Conservation (phyloP, 2,888 invertebrate genomes). For the Zaprionus obscuricornis region DNA sequence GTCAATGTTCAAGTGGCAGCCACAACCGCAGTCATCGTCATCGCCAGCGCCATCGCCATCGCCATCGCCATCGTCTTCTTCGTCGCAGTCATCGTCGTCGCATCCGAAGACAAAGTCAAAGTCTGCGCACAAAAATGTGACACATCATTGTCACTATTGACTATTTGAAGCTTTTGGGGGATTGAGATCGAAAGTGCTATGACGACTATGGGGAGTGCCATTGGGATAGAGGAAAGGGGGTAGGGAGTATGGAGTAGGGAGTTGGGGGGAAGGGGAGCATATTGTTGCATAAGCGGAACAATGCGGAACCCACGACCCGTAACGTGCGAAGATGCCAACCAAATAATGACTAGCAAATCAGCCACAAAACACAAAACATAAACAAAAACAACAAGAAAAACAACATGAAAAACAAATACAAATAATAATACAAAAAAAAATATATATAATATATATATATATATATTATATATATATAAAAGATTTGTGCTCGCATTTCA, state of each 20-base stretch:
- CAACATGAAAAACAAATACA: background rate
- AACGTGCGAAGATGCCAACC: conserved; percentile 27
- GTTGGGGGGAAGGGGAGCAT: too few relatives aligned
- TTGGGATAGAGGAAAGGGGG: conserved; percentile 17
- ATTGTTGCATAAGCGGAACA: conserved; percentile 49
- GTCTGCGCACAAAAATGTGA: conserved; percentile 41
- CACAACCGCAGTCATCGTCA: background rate
- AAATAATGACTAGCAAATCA: conserved; percentile 43
- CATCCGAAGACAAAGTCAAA: conserved; percentile 19
- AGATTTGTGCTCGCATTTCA: conserved; percentile 26
- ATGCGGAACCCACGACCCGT: conserved; percentile 38
- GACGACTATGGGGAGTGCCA: too few relatives aligned
- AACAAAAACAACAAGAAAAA: background rate
- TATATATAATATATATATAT: too few relatives aligned
- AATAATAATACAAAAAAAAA: too few relatives aligned
- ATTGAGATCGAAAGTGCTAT: background rate
- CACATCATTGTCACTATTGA: conserved; percentile 54
- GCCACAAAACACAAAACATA: conserved; percentile 36
- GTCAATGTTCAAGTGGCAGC: conserved; percentile 26
- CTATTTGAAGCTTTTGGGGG: background rate
- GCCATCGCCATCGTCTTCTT: background rate
- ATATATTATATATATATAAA: too few relatives aligned
- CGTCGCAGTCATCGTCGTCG: background rate
- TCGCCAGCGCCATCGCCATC: background rate
- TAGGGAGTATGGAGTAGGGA: conserved; percentile 38